phyloP scores from a whole-genome alignment of 1,140 invertebrate genomes.

The Drosophila ironensis region DNA sequence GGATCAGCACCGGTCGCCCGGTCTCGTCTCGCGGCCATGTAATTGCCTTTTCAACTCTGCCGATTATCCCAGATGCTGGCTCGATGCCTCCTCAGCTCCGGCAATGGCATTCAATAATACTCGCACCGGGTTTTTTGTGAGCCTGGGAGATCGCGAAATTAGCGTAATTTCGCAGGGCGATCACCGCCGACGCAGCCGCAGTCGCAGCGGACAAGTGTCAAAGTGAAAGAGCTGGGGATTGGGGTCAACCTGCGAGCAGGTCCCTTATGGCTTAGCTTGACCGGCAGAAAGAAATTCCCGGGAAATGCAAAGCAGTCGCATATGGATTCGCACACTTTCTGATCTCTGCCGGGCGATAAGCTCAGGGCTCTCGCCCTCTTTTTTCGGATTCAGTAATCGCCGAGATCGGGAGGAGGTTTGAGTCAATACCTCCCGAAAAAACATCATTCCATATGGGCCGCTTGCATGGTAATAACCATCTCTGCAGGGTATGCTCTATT shows the following conservation, averaged over 20 bases:
- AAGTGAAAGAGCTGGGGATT: constrained; percentile 66
- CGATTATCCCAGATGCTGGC: constrained; percentile 66
- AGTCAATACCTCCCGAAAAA: too few relatives aligned
- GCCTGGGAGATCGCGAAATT: constrained; percentile 52
- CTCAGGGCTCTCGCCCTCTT: constrained; percentile 24
- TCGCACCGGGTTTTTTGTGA: too few relatives aligned
- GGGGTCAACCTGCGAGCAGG: constrained; percentile 15
- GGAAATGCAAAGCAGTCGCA: constrained; percentile 64
- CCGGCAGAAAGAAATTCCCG: constrained; percentile 48
- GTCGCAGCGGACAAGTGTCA: constrained; percentile 63
- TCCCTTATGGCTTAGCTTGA: constrained; percentile 59
- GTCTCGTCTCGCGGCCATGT: constrained; percentile 50
- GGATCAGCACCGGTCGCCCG: constrained; percentile 56
- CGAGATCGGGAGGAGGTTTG: too few relatives aligned
- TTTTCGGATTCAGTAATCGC: constrained; percentile 15
- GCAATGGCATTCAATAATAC: constrained; percentile 55
- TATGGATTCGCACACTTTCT: constrained; percentile 65
- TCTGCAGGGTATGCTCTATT: too few relatives aligned
- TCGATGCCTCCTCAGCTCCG: not conserved
- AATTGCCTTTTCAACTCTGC: constrained; percentile 78
- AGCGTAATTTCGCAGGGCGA: constrained; percentile 65
- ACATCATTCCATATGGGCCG: too few relatives aligned
- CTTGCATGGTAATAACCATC: too few relatives aligned
- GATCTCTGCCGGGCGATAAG: constrained; percentile 63
- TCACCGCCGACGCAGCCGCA: constrained; percentile 54